phyloP scores from a whole-genome alignment of 1,140 invertebrate species.

The Caenorhabditis latens region DNA sequence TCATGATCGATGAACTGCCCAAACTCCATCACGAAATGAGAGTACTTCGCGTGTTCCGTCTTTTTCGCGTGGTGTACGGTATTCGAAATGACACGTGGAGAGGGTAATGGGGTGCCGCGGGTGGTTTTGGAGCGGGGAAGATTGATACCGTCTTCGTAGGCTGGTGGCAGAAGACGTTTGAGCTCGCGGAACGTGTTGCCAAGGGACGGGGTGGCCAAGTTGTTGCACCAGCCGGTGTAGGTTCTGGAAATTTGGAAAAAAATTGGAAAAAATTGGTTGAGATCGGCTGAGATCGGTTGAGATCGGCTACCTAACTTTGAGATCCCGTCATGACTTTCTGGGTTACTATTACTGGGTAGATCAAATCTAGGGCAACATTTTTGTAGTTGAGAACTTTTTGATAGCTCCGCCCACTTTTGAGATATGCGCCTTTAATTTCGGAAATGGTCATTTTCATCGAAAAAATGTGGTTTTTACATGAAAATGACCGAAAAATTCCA shows the following conservation, averaged over 20 bases:
- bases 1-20: constrained; percentile 74
- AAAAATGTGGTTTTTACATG: too few relatives aligned
- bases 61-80: constrained; percentile 86
- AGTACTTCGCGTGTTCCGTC: constrained; percentile 79
- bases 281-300: too few relatives aligned
- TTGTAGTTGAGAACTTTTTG: too few relatives aligned
- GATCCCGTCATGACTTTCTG: too few relatives aligned
- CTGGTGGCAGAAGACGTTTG: constrained; percentile 85
- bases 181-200: constrained; percentile 91
- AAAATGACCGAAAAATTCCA: too few relatives aligned
- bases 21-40: constrained; percentile 77
- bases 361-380: too few relatives aligned
- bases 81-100: constrained; percentile 88
- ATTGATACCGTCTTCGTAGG: constrained; percentile 90
- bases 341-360: too few relatives aligned
- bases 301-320: too few relatives aligned
- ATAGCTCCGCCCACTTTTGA: too few relatives aligned
- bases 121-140: constrained; percentile 81
- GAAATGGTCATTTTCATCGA: too few relatives aligned
- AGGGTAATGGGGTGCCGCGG: constrained; percentile 83
- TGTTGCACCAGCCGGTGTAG: constrained; percentile 96
- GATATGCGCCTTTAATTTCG: too few relatives aligned
- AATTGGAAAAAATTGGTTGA: not conserved
- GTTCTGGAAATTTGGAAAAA: constrained; percentile 79
- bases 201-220: constrained; percentile 89